A percentile compares a stretch with the other conserved stretches of the same genome.
Evolutionary conservation across 1,140 invertebrate species (phyloP).

Genomic region (Myzus persicae): DNA sequence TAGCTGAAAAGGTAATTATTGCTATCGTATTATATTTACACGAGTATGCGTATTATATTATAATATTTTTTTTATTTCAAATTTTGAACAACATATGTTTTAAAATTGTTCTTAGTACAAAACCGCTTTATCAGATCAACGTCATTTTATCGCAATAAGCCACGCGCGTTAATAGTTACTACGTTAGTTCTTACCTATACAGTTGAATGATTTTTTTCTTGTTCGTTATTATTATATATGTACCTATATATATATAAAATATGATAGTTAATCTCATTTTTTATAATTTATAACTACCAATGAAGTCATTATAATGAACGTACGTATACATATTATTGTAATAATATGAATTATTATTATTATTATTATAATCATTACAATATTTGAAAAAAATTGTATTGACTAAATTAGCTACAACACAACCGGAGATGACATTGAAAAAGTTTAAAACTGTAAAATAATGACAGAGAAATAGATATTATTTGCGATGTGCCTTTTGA

Average conservation of each 20-base stretch:
- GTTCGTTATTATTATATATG: too few species aligned
- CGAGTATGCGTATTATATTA: neutral
- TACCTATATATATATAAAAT: neutral
- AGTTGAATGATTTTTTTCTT: too few species aligned
- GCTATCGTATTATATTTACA: neutral
- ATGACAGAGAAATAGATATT: neutral
- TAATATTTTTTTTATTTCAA: neutral
- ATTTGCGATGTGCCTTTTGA: neutral
- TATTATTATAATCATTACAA: neutral
- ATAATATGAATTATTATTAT: neutral
- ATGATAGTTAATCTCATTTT: neutral
- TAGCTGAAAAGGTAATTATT: neutral
- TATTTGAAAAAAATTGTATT: neutral
- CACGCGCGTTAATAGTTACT: neutral
- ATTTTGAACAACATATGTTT: neutral
- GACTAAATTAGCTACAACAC: neutral
- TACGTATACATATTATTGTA: neutral
- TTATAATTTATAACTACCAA: neutral
- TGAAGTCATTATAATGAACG: neutral
- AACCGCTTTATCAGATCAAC: neutral
- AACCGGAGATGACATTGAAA: neutral
- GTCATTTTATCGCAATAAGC: neutral
- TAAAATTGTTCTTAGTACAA: neutral
- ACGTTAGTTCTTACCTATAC: neutral
- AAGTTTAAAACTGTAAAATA: neutral